These are phyloP conservation scores for Micronisus gabar DNA, from an alignment of 2,113 vertebrate species.

Conservation along the genomic window DNA sequence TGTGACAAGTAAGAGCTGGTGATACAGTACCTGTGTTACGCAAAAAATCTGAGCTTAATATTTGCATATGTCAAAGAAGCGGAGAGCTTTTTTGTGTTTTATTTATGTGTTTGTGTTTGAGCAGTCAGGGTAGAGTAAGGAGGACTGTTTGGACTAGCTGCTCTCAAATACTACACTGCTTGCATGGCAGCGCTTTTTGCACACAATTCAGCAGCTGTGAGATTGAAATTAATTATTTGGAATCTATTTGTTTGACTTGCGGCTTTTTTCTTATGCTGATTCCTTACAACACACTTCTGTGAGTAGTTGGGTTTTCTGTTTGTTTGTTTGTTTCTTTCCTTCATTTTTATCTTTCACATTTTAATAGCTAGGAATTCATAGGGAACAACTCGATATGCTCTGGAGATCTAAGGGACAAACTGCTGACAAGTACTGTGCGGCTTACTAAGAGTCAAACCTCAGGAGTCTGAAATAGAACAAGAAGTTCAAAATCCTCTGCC, in stretches of 20 bases:
- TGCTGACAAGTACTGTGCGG: neutral
- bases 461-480: neutral
- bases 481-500: neutral
- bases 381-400: neutral
- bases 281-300: neutral
- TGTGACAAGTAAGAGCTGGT: neutral
- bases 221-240: neutral
- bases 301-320: neutral
- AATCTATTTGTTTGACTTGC: neutral
- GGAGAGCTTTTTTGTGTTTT: neutral
- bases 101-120: neutral
- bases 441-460: neutral
- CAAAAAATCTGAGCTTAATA: neutral
- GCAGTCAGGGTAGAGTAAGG: neutral
- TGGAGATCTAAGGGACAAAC: neutral
- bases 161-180: neutral
- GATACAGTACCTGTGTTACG: neutral
- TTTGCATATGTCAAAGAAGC: neutral
- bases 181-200: neutral
- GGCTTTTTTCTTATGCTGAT: neutral
- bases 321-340: neutral
- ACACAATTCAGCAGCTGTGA: neutral
- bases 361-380: neutral
- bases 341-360: neutral
- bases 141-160: neutral